Evolutionary conservation across 2,797 vertebrate genomes (phyloP), one percentile per base, ranked within the genome.

Genomic region (Sebastes hopkinsi): DNA sequence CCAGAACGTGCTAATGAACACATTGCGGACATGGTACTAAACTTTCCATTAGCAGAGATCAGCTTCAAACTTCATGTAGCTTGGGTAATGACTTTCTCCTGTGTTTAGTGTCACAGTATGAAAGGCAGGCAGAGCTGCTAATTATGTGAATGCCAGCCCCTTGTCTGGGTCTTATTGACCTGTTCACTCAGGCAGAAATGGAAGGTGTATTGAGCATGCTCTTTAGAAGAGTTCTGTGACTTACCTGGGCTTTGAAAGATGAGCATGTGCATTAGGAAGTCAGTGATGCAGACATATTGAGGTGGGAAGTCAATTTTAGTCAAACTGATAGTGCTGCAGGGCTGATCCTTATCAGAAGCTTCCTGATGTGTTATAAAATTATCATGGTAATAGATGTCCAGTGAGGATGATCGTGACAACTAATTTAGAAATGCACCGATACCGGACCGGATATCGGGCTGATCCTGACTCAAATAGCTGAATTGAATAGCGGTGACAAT

Each of bases 31-130:
- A 65, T 67, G n/a, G 3, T 60, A 8, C 34, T 30, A 46, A 72
- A 83, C 34, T 83, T 86, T 81, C 55, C 72, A 88, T 91, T 77
- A 80, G 73, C 25, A 56, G 20, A 67, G 66, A 83, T 79, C 55
- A 72, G 67, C 74, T 61, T 79, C 60, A 78, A 54, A 64, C 61
- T 36, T 65, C 10, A 20, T 55, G 12, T 60, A 67, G 50, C 54
- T 38, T 29, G 6, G 18, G 55, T 80, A 80, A 82, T 81, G 38
- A 86, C 56, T 64, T 76, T 66, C 20, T 56, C 1, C 6, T 58
- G 67, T 64, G 46, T 76, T 81, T 54, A 20, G 71, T 80, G 42
- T 83, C 67, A 20, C 71, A 68, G 42, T 66, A 64, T 73, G 9
- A 82, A 81, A 83, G 58, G 55, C 69, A 50, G 52, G 1, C 64